Conservation (phyloP, 2,797 vertebrate genomes). For the Tiaroga cobitis region DNA sequence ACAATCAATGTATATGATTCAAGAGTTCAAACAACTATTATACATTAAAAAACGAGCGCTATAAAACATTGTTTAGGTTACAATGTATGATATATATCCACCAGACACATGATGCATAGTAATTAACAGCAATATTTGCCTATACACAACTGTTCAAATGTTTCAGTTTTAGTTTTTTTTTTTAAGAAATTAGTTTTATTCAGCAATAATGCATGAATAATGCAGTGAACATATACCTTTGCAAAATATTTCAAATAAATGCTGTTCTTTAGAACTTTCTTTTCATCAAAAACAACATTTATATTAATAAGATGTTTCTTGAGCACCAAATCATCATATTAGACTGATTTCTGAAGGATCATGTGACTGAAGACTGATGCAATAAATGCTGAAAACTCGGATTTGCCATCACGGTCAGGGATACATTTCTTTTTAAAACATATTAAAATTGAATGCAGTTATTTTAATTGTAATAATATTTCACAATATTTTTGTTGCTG, state of each 20-base stretch:
- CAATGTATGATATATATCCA: not conserved
- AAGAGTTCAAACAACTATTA: not conserved
- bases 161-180: not conserved
- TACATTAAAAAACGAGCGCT: not conserved
- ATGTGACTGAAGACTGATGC: not conserved
- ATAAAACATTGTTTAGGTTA: not conserved
- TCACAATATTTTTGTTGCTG: not conserved
- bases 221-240: not conserved
- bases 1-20: slow-evolving; percentile 1
- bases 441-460: not conserved
- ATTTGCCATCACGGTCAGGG: not conserved
- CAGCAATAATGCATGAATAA: not conserved
- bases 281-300: not conserved
- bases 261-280: not conserved
- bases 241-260: not conserved
- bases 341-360: not conserved
- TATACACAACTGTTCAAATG: not conserved
- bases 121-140: not conserved
- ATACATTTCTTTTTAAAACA: not conserved
- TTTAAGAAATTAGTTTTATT: not conserved
- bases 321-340: not conserved
- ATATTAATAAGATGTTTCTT: not conserved
- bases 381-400: not conserved
- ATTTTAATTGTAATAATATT: not conserved
- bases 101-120: not conserved